Conservation (phyloP, 2,113 vertebrate species). For the Microcebus jonahi region DNA sequence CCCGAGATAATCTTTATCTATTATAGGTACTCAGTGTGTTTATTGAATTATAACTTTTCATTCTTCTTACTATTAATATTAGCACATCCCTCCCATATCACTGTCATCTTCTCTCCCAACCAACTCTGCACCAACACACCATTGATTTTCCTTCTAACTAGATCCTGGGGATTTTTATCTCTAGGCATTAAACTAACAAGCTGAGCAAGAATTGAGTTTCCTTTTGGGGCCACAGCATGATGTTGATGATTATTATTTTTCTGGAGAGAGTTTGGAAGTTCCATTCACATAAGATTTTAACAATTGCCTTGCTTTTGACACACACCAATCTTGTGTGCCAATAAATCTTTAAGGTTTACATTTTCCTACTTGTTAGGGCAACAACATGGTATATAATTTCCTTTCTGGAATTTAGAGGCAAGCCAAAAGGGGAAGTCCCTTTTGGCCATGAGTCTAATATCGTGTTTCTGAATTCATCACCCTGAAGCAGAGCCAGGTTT, state of each 20-base stretch:
- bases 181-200: not conserved
- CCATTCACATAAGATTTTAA: not conserved
- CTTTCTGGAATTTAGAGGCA: slow-evolving; percentile 52
- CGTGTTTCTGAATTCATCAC: slow-evolving; percentile 57
- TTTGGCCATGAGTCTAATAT: slow-evolving; percentile 52
- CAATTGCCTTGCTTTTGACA: not conserved
- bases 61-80: too few relatives aligned
- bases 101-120: not conserved
- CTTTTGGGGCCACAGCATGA: not conserved
- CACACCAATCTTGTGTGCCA: not conserved
- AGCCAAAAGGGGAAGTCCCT: slow-evolving; percentile 23
- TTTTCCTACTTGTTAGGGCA: slow-evolving; percentile 4
- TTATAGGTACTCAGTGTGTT: not conserved
- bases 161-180: not conserved
- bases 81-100: not conserved
- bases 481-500: slow-evolving; percentile 57
- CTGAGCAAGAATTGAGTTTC: not conserved
- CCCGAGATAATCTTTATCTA: not conserved
- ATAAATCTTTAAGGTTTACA: not conserved
- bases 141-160: not conserved
- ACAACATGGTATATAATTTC: slow-evolving; percentile 30
- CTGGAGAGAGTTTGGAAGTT: not conserved
- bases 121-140: too few relatives aligned
- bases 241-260: too few relatives aligned
- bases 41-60: not conserved